Evolutionary conservation across 2,113 vertebrate genomes (phyloP).

Genomic region (Prochilodus magdalenae): DNA sequence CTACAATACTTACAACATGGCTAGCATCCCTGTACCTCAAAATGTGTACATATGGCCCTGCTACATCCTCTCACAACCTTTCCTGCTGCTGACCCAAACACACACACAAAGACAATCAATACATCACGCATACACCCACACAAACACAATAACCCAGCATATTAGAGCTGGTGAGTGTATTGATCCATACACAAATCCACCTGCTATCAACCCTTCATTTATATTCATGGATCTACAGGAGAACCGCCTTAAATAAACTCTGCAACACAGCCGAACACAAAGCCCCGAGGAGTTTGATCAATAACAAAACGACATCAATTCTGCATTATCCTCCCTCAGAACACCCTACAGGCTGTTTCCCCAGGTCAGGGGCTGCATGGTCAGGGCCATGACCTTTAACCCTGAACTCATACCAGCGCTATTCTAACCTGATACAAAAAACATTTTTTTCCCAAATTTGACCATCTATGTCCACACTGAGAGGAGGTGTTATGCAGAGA

Average conservation of each 20-base stretch:
- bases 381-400: slow-evolving; percentile 91
- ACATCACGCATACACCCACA: no score
- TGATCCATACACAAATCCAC: slow-evolving; percentile 11
- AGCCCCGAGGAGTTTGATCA: slow-evolving; percentile 81
- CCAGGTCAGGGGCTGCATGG: slow-evolving; percentile 92
- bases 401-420: slow-evolving; percentile 84
- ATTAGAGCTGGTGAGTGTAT: neutral
- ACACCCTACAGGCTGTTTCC: slow-evolving; percentile 82
- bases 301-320: slow-evolving; percentile 95
- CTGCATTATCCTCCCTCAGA: slow-evolving; percentile 95
- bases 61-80: no score
- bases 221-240: slow-evolving; percentile 95
- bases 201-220: slow-evolving; percentile 94
- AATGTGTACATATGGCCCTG: no score
- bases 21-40: no score
- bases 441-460: neutral
- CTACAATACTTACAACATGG: no score
- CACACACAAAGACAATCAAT: slow-evolving; percentile 39
- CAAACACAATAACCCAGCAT: neutral
- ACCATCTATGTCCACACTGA: slow-evolving; percentile 24
- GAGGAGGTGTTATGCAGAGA: neutral
- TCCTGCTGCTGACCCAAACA: no score
- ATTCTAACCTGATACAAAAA: slow-evolving; percentile 78
- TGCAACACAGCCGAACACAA: slow-evolving; percentile 87
- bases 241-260: slow-evolving; percentile 91